Evolutionary conservation across 64 coral and sea anemone species (phyloP).

Genomic region (Montipora foliosa): DNA sequence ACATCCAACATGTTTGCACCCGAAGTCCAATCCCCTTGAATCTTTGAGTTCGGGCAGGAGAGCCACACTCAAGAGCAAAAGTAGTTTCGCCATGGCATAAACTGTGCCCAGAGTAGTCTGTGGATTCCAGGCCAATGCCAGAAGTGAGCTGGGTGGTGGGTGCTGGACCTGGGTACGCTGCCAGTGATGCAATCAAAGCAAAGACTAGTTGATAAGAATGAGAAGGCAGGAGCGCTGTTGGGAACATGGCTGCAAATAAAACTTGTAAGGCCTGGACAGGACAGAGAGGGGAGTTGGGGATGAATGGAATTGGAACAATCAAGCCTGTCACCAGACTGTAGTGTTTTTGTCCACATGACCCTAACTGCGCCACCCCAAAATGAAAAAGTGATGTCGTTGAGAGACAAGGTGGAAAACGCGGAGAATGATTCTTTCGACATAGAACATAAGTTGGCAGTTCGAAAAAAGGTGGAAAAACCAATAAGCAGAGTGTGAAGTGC

Average conservation of each 20-base stretch:
- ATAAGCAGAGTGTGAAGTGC: constrained; percentile 1
- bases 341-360: neutral
- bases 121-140: neutral
- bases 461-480: constrained; percentile 30
- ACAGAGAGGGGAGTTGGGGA: constrained; percentile 2
- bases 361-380: neutral
- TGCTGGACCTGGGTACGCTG: neutral
- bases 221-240: neutral
- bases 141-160: neutral
- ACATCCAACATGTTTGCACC: constrained; percentile 27
- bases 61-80: neutral
- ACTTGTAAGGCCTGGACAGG: neutral
- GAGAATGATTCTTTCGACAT: neutral
- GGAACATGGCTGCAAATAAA: neutral
- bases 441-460: constrained; percentile 1
- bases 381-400: neutral
- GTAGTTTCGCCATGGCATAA: neutral
- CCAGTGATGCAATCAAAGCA: neutral
- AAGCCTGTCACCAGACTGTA: constrained; percentile 1
- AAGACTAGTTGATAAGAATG: neutral
- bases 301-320: neutral
- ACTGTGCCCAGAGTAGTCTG: constrained; percentile 40
- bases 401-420: neutral
- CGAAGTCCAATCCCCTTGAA: neutral
- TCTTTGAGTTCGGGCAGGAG: neutral